Conservation (phyloP, 2,888 invertebrate species). For the Drosophila algonquin region DNA sequence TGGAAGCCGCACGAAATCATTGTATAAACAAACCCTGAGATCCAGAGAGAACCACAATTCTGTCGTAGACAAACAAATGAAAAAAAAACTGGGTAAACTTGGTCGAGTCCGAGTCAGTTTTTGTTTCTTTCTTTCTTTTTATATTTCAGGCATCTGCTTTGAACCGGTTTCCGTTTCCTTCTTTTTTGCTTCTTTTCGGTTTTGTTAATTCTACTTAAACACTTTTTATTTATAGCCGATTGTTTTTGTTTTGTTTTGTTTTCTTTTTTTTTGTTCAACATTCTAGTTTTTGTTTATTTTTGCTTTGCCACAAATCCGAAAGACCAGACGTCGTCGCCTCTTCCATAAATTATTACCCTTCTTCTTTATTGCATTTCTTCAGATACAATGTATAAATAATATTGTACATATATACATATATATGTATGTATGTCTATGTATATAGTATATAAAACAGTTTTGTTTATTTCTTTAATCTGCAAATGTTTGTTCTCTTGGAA, state of each 20-base stretch:
- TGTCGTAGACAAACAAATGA: slow-evolving; percentile 10
- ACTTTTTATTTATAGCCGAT: slow-evolving; percentile 37
- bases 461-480: slow-evolving; percentile 30
- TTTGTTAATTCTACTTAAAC: slow-evolving; percentile 49
- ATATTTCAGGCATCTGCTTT: slow-evolving; percentile 37
- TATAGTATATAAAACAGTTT: slow-evolving; percentile 9
- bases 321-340: slow-evolving; percentile 40
- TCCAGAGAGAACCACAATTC: slow-evolving; percentile 2
- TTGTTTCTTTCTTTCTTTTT: neutral
- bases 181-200: slow-evolving; percentile 31
- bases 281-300: slow-evolving; percentile 12
- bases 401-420: neutral
- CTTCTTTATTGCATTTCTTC: slow-evolving; percentile 11
- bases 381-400: slow-evolving; percentile 12
- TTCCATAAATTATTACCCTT: slow-evolving; percentile 31
- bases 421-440: neutral
- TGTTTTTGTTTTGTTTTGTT: slow-evolving; percentile 20
- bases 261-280: slow-evolving; percentile 14
- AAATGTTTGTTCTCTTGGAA: slow-evolving; percentile 30
- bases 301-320: slow-evolving; percentile 35
- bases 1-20: slow-evolving; percentile 41
- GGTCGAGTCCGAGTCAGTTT: slow-evolving; percentile 33
- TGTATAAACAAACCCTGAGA: slow-evolving; percentile 40
- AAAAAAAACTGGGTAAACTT: slow-evolving; percentile 50
- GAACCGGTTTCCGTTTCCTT: slow-evolving; percentile 56